Conservation (phyloP, 2,797 vertebrate species). For the Centroberyx gerrardi region DNA sequence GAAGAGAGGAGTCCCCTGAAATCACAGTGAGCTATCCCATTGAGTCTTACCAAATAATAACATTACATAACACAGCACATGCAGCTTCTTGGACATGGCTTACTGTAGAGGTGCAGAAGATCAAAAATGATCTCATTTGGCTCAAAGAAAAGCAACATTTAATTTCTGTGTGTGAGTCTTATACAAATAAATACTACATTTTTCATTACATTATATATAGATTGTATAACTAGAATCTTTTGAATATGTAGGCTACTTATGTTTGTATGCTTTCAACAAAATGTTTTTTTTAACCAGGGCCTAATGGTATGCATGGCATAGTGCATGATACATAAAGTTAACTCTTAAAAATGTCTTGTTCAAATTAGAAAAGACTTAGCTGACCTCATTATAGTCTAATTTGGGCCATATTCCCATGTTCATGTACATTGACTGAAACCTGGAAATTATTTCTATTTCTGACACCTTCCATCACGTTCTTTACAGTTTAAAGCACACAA, state of each 20-base stretch:
- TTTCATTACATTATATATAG: neutral
- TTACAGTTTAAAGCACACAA: slow-evolving; percentile 59
- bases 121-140: neutral
- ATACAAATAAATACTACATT: neutral
- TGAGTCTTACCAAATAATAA: slow-evolving; percentile 24
- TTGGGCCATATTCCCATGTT: slow-evolving; percentile 33
- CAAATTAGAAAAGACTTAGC: slow-evolving; percentile 16
- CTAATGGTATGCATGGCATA: neutral
- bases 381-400: slow-evolving; percentile 43
- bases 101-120: neutral
- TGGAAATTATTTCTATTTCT: slow-evolving; percentile 60
- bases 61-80: slow-evolving; percentile 12
- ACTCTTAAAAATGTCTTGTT: neutral
- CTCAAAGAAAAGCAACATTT: neutral
- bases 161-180: neutral
- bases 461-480: slow-evolving; percentile 38
- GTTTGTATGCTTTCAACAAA: neutral
- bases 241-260: neutral
- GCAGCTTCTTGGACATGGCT: neutral
- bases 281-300: neutral
- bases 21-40: neutral
- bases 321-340: neutral
- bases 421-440: slow-evolving; percentile 52
- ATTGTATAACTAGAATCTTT: neutral
- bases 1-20: slow-evolving; percentile 64